A percentile compares a stretch with the other conserved stretches of the same genome.
Conservation (phyloP, 1,140 invertebrate genomes). For the Megalonaias nervosa region DNA sequence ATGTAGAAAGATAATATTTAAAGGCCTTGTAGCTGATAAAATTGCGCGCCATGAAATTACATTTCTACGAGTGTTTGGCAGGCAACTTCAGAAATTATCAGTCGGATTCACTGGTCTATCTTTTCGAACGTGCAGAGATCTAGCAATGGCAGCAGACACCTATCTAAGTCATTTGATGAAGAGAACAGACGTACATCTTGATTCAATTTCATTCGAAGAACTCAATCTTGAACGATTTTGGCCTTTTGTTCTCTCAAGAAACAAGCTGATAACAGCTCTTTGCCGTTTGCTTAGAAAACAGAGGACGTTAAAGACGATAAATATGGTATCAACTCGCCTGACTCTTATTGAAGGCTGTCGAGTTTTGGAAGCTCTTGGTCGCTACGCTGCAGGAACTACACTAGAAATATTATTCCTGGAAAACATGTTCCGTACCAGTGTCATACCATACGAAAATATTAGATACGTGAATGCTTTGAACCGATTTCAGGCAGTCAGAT, state of each 20-base stretch:
- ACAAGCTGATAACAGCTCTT: conserved; percentile 31
- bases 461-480: conserved; percentile 34
- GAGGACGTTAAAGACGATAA: conserved; percentile 25
- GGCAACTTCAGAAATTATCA: conserved; percentile 29
- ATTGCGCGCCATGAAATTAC: conserved; percentile 24
- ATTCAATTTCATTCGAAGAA: conserved; percentile 29
- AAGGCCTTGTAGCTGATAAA: conserved; percentile 6
- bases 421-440: conserved; percentile 42
- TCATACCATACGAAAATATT: conserved; percentile 28
- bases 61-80: conserved; percentile 41
- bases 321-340: conserved; percentile 34
- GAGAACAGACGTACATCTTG: conserved; percentile 23
- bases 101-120: conserved; percentile 31
- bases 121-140: conserved; percentile 34
- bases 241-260: conserved; percentile 40
- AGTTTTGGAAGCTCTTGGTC: conserved; percentile 38
- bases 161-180: conserved; percentile 26
- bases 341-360: conserved; percentile 44
- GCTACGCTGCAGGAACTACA: conserved; percentile 21
- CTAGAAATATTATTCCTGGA: conserved; percentile 38
- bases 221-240: conserved; percentile 42
- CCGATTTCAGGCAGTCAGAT: conserved; percentile 30
- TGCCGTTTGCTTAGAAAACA: conserved; percentile 44
- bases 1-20: conserved; percentile 31
- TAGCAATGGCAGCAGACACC: conserved; percentile 34